Base-by-base conservation (phyloP, 2,797 vertebrate species). In the Leptodactylus fallax region DNA sequence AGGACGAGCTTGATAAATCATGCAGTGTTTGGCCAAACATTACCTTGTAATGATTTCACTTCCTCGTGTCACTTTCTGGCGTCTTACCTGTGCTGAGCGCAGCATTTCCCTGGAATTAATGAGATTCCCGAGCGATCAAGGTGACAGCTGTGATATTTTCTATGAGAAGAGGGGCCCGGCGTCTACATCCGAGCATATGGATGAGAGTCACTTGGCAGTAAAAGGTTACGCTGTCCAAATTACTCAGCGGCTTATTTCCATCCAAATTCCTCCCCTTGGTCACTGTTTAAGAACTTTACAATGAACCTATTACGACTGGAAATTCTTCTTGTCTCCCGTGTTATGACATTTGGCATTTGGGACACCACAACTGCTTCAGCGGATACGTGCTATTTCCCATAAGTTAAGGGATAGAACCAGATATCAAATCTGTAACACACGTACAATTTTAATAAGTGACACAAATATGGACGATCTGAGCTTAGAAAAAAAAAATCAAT, bases 81-180 rank as follows among this genome's bases (percentile, higher is more conserved):
- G 53, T 51, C 49, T 49, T 84, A 81, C 87, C 87, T 85, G 67
- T 81, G 83, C 87, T 88, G 87, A 88, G 87, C 77, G 55, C 79
- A 81, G 87, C 83, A 47, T 65, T 88, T 60, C 63, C 27, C 1
- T 6, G 3, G 83, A 85, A 81, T 85, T 88, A 85, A 88, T 88
- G 87, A 85, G 87, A 49, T 76, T 76, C 72, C n/a, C 25, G 13
- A 2, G 36, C 55, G 5, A 65, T 85, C 69, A 56, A 87, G 81
- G 87, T 90, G 90, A 87, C 90, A 90, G 90, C 85, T 81, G 85
- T 89, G 85, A 81, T 88, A 85, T 89, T 90, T 90, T 49, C 81
- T 65, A 47, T 47, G 56, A 88, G 81, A 53, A 21, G 23, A 85
- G 90, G 81, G 90, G 65, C 25, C 81, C 56, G 19, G 84, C 85